A percentile compares a stretch with the other conserved stretches of the same genome.
phyloP scores from a whole-genome alignment of 2,888 invertebrate genomes.

The Andrena fulva region DNA sequence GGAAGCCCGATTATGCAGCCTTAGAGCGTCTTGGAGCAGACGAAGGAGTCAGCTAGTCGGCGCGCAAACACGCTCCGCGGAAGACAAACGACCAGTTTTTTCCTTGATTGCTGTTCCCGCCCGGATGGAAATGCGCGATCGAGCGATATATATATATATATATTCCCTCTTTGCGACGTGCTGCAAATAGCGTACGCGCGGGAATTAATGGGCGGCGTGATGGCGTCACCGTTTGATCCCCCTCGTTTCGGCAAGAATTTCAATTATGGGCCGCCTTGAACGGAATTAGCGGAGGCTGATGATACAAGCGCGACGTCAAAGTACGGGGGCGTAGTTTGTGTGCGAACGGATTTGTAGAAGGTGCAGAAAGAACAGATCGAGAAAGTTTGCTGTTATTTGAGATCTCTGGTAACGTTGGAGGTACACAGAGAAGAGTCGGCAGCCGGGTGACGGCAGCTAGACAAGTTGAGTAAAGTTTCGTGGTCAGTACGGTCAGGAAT shows the following conservation, averaged over 20 bases:
- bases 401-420: not conserved
- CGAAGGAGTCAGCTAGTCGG: constrained; percentile 31
- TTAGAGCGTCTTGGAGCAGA: constrained; percentile 3
- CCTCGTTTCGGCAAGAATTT: not conserved
- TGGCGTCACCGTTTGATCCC: not conserved
- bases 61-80: constrained; percentile 10
- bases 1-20: constrained; percentile 30
- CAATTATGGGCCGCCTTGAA: not conserved
- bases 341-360: no score
- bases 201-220: not conserved
- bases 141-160: not conserved
- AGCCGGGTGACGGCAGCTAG: constrained; percentile 16
- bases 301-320: not conserved
- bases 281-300: constrained; percentile 3
- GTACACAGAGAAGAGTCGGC: not conserved
- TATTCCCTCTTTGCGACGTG: not conserved
- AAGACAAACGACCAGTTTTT: not conserved
- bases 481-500: constrained; percentile 59
- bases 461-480: constrained; percentile 64
- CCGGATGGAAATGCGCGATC: not conserved
- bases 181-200: not conserved
- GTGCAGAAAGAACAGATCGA: no score
- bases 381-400: no score
- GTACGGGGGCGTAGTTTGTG: not conserved
- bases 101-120: not conserved